Percentiles rank a stretch among this genome's conserved stretches.
Evolutionary conservation across 2,113 vertebrate species (phyloP).

Genomic region (Benitochromis conjunctus): DNA sequence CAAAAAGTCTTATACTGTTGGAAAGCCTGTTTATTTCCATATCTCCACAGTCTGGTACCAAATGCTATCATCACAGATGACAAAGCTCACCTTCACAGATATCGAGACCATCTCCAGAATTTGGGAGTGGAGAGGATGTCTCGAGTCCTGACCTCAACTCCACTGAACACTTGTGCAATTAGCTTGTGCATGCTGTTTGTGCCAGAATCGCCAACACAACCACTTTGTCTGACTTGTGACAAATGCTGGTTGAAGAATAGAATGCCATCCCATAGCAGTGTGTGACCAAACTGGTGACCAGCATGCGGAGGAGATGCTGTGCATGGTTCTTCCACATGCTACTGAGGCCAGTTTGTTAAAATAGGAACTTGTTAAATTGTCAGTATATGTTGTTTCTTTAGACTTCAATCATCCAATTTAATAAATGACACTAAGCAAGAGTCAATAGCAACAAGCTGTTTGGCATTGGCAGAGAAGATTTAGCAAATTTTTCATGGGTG

Average conservation of each 20-base stretch:
- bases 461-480: background rate
- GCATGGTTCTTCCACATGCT: background rate
- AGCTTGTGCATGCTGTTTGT: background rate
- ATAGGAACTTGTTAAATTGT: background rate
- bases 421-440: background rate
- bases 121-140: background rate
- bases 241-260: no score
- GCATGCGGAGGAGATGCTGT: no score
- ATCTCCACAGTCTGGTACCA: background rate
- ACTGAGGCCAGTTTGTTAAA: background rate
- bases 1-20: background rate
- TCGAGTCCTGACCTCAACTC: background rate
- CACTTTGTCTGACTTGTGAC: background rate
- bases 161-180: accelerated
- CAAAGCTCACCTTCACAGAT: background rate
- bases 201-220: background rate
- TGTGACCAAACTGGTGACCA: no score
- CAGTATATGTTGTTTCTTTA: background rate
- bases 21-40: background rate
- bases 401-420: background rate
- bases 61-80: background rate
- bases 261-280: no score
- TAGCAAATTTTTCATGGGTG: background rate
- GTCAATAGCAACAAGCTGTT: background rate
- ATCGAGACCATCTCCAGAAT: background rate